Percentiles rank a stretch among this genome's conserved stretches.
Conservation (phyloP, 2,888 invertebrate genomes). For the Epiperipatus broadwayi region DNA sequence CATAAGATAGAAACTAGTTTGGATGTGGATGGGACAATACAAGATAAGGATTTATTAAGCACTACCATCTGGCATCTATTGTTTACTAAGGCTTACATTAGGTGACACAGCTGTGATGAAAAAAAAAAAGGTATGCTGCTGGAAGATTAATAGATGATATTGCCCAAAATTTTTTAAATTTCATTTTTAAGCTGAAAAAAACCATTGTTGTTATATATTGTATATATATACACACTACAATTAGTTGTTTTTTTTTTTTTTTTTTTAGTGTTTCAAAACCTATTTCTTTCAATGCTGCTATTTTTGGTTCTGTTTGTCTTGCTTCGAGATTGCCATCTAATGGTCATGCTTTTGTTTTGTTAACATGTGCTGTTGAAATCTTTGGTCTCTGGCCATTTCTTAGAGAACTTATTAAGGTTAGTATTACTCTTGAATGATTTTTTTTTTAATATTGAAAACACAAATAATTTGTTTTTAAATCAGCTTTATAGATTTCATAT, state of each 20-base stretch:
- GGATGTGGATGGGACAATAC: too few species aligned
- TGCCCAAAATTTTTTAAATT: constrained; percentile 1
- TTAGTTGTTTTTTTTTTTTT: constrained; percentile 9
- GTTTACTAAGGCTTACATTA: too few species aligned
- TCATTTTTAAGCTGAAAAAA: background rate
- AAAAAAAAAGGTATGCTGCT: too few species aligned
- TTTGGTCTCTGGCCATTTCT: constrained; percentile 76
- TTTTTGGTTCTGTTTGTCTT: constrained; percentile 84
- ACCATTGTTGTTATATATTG: background rate
- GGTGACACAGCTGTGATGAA: too few species aligned
- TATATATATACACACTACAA: constrained; percentile 7
- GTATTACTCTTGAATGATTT: constrained; percentile 33
- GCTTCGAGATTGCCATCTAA: constrained; percentile 72
- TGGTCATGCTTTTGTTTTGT: constrained; percentile 64
- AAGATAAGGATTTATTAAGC: too few species aligned
- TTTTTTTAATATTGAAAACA: too few species aligned
- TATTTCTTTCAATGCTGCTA: constrained; percentile 76
- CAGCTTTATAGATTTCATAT: too few species aligned
- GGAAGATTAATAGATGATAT: background rate
- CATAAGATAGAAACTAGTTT: too few species aligned
- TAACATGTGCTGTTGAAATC: constrained; percentile 67
- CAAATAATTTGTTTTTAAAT: too few species aligned
- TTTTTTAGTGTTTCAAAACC: constrained; percentile 59
- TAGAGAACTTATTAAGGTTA: constrained; percentile 40
- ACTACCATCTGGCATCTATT: too few species aligned